Evolutionary conservation across 2,797 vertebrate species (phyloP).

Genomic region (Vireo griseus): DNA sequence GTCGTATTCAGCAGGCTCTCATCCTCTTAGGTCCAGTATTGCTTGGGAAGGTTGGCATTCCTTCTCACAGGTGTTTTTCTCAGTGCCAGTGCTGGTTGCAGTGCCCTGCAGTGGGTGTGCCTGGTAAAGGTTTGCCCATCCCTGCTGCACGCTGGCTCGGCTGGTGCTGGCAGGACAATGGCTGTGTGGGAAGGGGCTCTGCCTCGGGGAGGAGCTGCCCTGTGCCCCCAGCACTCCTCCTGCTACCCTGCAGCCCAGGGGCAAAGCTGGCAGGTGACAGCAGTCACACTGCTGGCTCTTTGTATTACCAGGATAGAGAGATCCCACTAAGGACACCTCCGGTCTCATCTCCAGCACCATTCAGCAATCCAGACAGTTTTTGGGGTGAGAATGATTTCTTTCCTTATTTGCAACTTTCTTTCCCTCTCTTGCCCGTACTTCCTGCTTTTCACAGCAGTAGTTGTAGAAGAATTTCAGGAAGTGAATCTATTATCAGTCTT

Average conservation of each 20-base stretch:
- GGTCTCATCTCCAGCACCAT: neutral
- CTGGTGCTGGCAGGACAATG: accelerated
- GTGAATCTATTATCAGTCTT: conserved; percentile 45
- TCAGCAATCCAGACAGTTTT: accelerated
- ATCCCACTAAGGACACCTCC: neutral
- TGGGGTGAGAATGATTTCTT: neutral
- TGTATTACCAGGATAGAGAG: accelerated
- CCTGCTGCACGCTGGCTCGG: neutral
- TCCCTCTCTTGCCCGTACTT: conserved; percentile 31
- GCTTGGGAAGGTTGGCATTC: accelerated
- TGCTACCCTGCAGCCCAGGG: accelerated
- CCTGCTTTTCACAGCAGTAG: conserved; percentile 51
- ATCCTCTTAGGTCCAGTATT: neutral
- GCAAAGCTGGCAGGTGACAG: neutral
- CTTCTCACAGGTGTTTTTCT: accelerated
- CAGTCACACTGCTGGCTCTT: neutral
- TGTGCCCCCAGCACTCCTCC: accelerated
- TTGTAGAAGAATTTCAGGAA: conserved; percentile 61
- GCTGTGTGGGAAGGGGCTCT: neutral
- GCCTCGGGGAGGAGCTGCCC: accelerated
- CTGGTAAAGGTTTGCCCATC: neutral
- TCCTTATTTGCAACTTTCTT: neutral
- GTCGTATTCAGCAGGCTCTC: accelerated
- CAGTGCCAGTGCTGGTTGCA: no score
- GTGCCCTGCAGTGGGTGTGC: neutral